These are phyloP conservation scores for Otus scops DNA, from an alignment of 2,797 vertebrate species.

Conservation along the genomic window DNA sequence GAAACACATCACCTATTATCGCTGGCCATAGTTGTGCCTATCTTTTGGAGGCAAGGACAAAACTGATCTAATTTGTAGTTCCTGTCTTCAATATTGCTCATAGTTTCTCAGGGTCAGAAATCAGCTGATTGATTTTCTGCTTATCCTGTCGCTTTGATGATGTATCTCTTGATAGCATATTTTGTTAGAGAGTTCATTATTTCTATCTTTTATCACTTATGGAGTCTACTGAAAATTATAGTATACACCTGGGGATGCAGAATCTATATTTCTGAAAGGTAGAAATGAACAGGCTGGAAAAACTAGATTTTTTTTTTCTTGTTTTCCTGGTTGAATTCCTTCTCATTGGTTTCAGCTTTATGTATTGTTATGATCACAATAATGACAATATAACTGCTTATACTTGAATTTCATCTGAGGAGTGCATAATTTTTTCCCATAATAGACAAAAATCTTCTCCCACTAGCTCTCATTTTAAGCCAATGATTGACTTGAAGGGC, in stretches of 20 bases:
- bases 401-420: background rate
- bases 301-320: background rate
- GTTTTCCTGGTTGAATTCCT: background rate
- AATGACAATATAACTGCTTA: background rate
- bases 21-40: background rate
- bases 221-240: conserved; percentile 22
- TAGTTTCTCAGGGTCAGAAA: conserved; percentile 21
- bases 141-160: background rate
- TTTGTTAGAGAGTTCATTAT: conserved; percentile 51
- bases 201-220: conserved; percentile 29
- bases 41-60: background rate
- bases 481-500: background rate
- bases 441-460: background rate
- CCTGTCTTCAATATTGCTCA: background rate
- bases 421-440: rapidly evolving
- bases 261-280: conserved; percentile 4
- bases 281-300: background rate
- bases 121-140: conserved; percentile 44
- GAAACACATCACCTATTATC: background rate
- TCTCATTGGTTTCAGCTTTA: background rate
- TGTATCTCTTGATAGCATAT: conserved; percentile 17
- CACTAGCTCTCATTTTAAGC: background rate
- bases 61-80: conserved; percentile 17
- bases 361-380: background rate
- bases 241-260: background rate